Conservation (phyloP, 2,797 vertebrate species). For the Amblyraja radiata region DNA sequence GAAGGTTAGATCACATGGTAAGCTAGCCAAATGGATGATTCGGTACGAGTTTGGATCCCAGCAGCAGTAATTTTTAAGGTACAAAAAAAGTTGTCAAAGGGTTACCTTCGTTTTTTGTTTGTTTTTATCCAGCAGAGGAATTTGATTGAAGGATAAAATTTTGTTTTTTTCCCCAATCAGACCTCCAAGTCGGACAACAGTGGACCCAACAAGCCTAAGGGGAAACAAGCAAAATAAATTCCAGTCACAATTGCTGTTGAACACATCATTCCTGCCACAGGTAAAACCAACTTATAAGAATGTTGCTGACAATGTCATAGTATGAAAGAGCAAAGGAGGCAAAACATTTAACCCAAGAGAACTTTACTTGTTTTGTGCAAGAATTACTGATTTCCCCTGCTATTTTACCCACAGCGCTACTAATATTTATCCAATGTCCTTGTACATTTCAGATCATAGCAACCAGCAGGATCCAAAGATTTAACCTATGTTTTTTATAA, state of each 20-base stretch:
- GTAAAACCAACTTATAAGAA: not conserved
- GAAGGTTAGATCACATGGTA: not conserved
- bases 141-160: not conserved
- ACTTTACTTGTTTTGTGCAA: too few relatives aligned
- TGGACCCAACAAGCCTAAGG: not conserved
- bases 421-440: too few relatives aligned
- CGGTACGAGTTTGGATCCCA: not conserved
- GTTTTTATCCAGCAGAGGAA: slow-evolving; percentile 19
- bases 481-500: too few relatives aligned
- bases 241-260: not conserved
- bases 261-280: too few relatives aligned
- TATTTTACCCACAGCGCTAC: too few relatives aligned
- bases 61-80: not conserved
- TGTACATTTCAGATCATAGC: too few relatives aligned
- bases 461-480: too few relatives aligned
- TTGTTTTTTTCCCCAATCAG: not conserved
- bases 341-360: too few relatives aligned
- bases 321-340: too few relatives aligned
- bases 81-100: too few relatives aligned
- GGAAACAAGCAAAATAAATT: not conserved
- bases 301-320: too few relatives aligned
- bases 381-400: too few relatives aligned
- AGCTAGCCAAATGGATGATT: not conserved
- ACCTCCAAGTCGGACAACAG: not conserved
- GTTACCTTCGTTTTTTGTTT: slow-evolving; percentile 1